Evolutionary conservation across 2,113 vertebrate genomes (phyloP), one percentile per base, ranked within the genome.

Genomic region (Ariopsis seemanni): DNA sequence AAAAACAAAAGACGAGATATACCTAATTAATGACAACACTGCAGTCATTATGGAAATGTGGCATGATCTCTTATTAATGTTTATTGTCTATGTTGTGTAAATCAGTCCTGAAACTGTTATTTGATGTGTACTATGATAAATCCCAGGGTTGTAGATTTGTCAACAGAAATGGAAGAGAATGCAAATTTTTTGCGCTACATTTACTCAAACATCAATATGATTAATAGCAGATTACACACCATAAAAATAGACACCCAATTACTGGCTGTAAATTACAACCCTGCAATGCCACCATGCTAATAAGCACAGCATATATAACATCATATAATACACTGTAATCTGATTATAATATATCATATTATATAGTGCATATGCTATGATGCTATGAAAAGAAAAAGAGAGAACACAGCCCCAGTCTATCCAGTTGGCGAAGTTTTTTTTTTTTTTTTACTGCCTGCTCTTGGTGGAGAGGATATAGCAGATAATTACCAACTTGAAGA

Each of bases 161-260:
- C 88, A 90, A 82, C 90, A 92, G 93, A 95, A 94, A 93, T 92
- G 90, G 90, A 92, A 94, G 86, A 91, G 93, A 93, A 94, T 94
- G 88, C 63, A 90, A 94, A 92, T 92, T 89, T 53, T 94, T 92
- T 94, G 90, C 91, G 89, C 92, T 93, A 93, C 93, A 94, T 95
- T 95, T 95, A 93, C 92, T 87, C 89, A 95, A 94, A 93, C 92
- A 95, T 93, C 94, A 95, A 92, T 91, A 92, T 95, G 93, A 95
- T 95, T 95, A 95, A 94, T 95, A 92, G 93, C 91, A 89, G 93
- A 93, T 94, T 94, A 93, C 93, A 93, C 92, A 89, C 93, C 94
- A 93, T 95, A 94, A 95, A 95, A 94, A 94, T 93, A 94, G 94
- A 92, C 93, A 92, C 85, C 88, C 93, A 93, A 95, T 96, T 95